Evolutionary conservation across 2,797 vertebrate genomes (phyloP).

Genomic region (Dryobates pubescens): DNA sequence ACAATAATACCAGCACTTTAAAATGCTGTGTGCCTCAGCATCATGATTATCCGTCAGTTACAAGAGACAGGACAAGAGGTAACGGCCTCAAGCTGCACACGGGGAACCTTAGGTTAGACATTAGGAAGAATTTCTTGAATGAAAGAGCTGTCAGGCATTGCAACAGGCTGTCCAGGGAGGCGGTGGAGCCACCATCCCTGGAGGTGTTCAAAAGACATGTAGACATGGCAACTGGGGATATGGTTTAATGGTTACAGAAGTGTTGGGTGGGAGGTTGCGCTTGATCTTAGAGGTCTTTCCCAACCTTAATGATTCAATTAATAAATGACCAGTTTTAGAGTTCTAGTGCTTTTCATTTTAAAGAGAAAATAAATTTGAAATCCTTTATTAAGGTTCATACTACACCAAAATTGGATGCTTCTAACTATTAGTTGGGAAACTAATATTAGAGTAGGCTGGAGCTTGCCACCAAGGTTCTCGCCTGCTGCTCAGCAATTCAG

Average conservation of each 20-base stretch:
- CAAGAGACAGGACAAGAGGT: not conserved
- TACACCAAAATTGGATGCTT: not conserved
- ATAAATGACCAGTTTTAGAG: slow-evolving; percentile 1
- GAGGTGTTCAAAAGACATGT: too few species aligned
- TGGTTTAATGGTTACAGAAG: too few species aligned
- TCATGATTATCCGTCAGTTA: slow-evolving; percentile 27
- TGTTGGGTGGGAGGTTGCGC: too few species aligned
- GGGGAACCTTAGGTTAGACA: too few species aligned
- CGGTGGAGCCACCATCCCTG: too few species aligned
- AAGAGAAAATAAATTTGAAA: not conserved
- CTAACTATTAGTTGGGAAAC: not conserved
- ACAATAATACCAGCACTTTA: slow-evolving; percentile 44
- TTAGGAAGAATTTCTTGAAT: too few species aligned
- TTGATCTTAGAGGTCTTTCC: too few species aligned
- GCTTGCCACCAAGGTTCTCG: not conserved
- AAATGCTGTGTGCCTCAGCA: slow-evolving; percentile 4
- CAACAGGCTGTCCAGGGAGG: too few species aligned
- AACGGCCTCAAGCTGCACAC: too few species aligned
- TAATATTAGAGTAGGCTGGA: not conserved
- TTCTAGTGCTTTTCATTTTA: not conserved
- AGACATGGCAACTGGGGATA: too few species aligned
- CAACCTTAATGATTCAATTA: not conserved
- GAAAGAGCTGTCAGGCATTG: too few species aligned
- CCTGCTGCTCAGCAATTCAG: not conserved
- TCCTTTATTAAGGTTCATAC: not conserved